phyloP scores from a whole-genome alignment of 2,797 vertebrate genomes.

The Thaleichthys pacificus region DNA sequence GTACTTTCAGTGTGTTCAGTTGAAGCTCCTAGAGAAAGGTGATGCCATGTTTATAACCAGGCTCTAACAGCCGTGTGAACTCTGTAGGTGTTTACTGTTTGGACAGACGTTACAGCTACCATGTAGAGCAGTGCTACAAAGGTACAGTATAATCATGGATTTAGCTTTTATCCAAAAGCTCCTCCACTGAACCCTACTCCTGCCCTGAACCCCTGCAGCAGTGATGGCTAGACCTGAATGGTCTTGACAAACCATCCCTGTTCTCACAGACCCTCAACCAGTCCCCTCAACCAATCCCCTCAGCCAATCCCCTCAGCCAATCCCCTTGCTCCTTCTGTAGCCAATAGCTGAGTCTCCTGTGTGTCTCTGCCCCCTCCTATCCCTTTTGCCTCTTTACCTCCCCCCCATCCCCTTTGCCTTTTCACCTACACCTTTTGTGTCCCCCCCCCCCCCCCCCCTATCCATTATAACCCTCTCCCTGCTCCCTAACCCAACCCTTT shows the following conservation, averaged over 20 bases:
- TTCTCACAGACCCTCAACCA: constrained; percentile 1
- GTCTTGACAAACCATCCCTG: neutral
- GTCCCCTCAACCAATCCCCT: constrained; percentile 4
- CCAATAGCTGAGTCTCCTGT: neutral
- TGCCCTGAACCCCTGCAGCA: neutral
- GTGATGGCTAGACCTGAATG: neutral
- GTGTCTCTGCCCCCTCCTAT: too few relatives aligned
- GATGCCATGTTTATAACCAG: neutral
- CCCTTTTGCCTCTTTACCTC: neutral
- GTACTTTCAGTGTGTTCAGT: neutral
- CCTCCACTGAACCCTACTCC: too few relatives aligned
- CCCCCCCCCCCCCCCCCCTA: too few relatives aligned
- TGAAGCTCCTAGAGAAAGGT: too few relatives aligned
- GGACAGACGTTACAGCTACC: constrained; percentile 85
- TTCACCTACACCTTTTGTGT: too few relatives aligned
- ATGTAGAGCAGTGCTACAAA: constrained; percentile 89
- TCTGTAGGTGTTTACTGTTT: constrained; percentile 82
- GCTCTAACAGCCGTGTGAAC: neutral
- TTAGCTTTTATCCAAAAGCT: too few relatives aligned
- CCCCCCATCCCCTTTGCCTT: neutral
- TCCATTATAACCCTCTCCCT: too few relatives aligned
- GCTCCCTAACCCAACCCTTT: too few relatives aligned
- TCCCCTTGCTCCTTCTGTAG: neutral
- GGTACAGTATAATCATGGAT: constrained; percentile 72
- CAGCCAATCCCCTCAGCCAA: constrained; percentile 8